Evolutionary conservation across 2,888 invertebrate genomes (phyloP), one percentile per base, ranked within the genome.

Genomic region (Stenodera caucasica): DNA sequence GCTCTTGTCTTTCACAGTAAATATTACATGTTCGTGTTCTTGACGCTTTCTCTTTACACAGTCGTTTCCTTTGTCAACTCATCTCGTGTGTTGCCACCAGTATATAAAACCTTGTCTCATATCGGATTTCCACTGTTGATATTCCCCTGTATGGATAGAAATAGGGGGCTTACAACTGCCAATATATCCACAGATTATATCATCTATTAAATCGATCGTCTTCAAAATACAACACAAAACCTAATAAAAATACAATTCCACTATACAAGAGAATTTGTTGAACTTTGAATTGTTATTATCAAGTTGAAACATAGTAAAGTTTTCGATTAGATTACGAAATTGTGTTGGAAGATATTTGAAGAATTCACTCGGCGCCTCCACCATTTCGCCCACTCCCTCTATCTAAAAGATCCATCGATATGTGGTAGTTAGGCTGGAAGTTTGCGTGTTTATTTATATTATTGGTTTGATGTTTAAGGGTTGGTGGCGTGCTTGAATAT

Each of bases 81-180:
- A 57, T 60, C 54, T 51, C 51, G 37, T 53, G 40, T 23, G 45
- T 4, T 21, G 21, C n/a, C 37, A 12, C 1, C 26, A 30, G 9
- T 53, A 8, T 60, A 53, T 57, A 50, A 53, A 53, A 50, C 23
- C 50, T 30, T 18, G 61, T 49, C 55, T 57, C 58, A 58, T 61
- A 61, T 61, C 61, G 61, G 58, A 58, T 61, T 61, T 57, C 61
- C 51, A 61, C 55, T 52, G 61, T 61, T 55, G 52, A 61, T 61
- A 58, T 49, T 52, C 30, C 45, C 21, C 3, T 21, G 8, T 45
- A 18, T 21, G 15, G 45, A 21, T 45, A 21, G 21, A 15, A 45
- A 18, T 21, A 21, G n/a, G n/a, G n/a, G n/a, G n/a, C 18, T 45
- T 12, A 45, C n/a, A 12, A 54, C 33, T 56, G 23, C 18, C 51